Evolutionary conservation across 2,113 vertebrate species (phyloP).

Genomic region (Dicentrarchus labrax): DNA sequence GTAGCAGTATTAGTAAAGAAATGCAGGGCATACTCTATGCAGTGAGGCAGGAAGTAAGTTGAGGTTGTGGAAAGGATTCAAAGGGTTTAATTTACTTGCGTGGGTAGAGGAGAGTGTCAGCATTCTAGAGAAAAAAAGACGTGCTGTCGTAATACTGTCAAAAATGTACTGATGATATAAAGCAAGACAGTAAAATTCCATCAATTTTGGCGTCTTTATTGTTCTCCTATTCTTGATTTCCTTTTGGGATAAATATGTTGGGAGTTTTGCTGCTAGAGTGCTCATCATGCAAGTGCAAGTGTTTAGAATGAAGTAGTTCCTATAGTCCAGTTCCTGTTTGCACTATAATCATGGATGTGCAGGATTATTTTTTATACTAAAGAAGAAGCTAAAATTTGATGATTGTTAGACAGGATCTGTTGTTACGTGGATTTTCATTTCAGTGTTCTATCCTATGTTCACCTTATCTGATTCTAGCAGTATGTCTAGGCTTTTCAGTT

Average conservation of each 20-base stretch:
- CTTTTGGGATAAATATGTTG: not conserved
- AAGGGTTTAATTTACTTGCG: too few relatives aligned
- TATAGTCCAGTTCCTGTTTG: not conserved
- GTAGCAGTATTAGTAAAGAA: not conserved
- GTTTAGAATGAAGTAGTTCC: not conserved
- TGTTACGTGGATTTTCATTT: not conserved
- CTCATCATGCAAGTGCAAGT: not conserved
- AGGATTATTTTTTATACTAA: not conserved
- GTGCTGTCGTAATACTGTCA: too few relatives aligned
- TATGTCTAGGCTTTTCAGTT: not conserved
- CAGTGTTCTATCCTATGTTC: not conserved
- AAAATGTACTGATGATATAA: too few relatives aligned
- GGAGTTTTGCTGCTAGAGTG: not conserved
- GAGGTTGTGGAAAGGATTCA: too few relatives aligned
- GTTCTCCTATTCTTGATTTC: not conserved
- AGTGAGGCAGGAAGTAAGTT: too few relatives aligned
- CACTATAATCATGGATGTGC: not conserved
- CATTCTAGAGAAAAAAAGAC: too few relatives aligned
- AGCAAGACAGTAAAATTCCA: not conserved
- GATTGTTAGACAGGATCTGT: not conserved
- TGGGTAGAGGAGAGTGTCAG: too few relatives aligned
- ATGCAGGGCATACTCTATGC: too few relatives aligned
- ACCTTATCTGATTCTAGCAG: not conserved
- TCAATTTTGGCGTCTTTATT: not conserved
- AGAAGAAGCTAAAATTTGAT: not conserved